phyloP scores from a whole-genome alignment of 2,888 invertebrate species.

The Copidosoma aretas region DNA sequence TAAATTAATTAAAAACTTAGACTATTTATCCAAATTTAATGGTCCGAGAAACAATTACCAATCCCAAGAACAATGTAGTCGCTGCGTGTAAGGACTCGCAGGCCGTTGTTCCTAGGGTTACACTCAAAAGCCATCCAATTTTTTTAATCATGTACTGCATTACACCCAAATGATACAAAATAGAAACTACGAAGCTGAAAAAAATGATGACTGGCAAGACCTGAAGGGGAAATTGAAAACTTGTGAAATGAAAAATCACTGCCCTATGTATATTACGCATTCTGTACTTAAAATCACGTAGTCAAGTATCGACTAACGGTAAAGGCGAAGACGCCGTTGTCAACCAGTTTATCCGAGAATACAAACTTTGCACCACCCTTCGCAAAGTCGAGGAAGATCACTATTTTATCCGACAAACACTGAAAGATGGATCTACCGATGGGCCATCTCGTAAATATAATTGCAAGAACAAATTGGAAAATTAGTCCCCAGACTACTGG shows the following conservation, averaged over 20 bases:
- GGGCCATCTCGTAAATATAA: constrained; percentile 84
- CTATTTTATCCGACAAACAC: constrained; percentile 74
- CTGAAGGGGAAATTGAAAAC: constrained; percentile 61
- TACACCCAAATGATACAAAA: constrained; percentile 85
- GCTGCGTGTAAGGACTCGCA: constrained; percentile 92
- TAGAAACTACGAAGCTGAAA: constrained; percentile 87
- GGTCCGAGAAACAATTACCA: constrained; percentile 66
- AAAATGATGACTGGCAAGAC: constrained; percentile 89
- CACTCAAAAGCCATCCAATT: constrained; percentile 78
- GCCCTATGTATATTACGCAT: neutral
- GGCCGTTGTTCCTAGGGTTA: constrained; percentile 82
- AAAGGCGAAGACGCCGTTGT: constrained; percentile 80
- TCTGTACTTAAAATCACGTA: neutral
- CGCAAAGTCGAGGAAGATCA: constrained; percentile 80
- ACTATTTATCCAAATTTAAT: no score
- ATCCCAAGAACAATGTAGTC: constrained; percentile 92
- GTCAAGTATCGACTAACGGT: constrained; percentile 67
- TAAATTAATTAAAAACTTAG: no score
- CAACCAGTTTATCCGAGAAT: constrained; percentile 75
- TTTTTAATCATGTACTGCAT: constrained; percentile 86
- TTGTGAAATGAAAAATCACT: neutral
- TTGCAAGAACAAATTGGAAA: constrained; percentile 83
- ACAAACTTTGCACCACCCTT: constrained; percentile 83
- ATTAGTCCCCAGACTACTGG: constrained; percentile 79
- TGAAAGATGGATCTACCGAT: constrained; percentile 75